Conservation (phyloP, 2,113 vertebrate species). For the Siniperca knerii region DNA sequence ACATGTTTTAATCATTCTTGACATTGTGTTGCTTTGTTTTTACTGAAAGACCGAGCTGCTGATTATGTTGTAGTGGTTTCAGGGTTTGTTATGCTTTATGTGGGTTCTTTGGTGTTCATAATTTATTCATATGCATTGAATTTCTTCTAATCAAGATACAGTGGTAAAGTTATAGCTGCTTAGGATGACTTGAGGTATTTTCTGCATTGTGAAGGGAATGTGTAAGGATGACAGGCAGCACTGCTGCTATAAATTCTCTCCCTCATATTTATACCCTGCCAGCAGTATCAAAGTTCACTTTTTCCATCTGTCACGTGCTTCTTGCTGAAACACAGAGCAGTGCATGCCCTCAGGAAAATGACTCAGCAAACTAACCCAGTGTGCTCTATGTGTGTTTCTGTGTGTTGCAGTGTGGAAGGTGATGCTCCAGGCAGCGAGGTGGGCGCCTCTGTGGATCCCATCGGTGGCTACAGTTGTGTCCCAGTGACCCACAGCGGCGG, state of each 20-base stretch:
- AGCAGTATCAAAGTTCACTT: conserved; percentile 65
- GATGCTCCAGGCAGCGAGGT: conserved; percentile 91
- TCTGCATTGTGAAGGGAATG: conserved; percentile 4
- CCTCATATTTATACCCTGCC: conserved; percentile 48
- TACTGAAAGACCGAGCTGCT: background rate
- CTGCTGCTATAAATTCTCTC: conserved; percentile 58
- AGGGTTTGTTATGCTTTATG: conserved; percentile 16
- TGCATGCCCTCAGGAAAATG: conserved; percentile 22
- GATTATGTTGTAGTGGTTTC: conserved; percentile 5
- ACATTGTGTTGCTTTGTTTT: conserved; percentile 23
- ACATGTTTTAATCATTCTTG: conserved; percentile 4
- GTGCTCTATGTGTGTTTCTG: conserved; percentile 26
- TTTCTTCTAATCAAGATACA: conserved; percentile 1
- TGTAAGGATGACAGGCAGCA: background rate
- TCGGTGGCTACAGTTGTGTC: conserved; percentile 85
- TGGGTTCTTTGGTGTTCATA: background rate
- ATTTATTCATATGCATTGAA: conserved; percentile 17
- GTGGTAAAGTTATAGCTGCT: background rate
- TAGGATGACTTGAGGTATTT: background rate
- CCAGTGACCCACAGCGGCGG: conserved; percentile 87
- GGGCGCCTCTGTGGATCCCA: conserved; percentile 89
- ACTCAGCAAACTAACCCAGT: conserved; percentile 44
- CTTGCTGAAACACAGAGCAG: conserved; percentile 27
- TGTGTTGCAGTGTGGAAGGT: conserved; percentile 90
- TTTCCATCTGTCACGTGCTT: conserved; percentile 53